Base-by-base conservation (phyloP, 2,113 vertebrate species). In the Gymnarchus niloticus region DNA sequence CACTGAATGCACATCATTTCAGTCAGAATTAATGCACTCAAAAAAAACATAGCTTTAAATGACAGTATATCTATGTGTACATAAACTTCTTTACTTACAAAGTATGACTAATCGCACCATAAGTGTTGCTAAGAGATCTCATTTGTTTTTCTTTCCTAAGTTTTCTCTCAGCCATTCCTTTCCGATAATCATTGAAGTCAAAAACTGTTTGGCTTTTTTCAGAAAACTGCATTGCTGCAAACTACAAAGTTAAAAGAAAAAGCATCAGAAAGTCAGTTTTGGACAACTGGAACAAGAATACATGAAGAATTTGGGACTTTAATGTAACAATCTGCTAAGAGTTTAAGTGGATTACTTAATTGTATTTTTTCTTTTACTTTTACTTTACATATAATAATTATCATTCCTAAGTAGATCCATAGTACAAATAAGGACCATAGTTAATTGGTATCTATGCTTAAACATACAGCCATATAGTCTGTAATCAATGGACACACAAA, bases 191-290 rank as follows among this genome's bases (percentile, higher is more conserved):
- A 0, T 84, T 94, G 87, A 96, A 96, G 85, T 89, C 87, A 89
- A 97, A 97, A 61, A 95, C 95, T 0, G 69, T 93, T 0, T 0
- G 81, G 83, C 0, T 0, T 0, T 0, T 0, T 0, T 5, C 0
- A 3, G 94, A 93, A 89, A 96, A 97, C 89, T 97, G 96, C 81
- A 94, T 94, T 4, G 96, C 96, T 33, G 96, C 94, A 91, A 96
- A 96, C 96, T 97, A 86, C 65, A 84, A 88, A 48, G 88, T 28
- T 61, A 5, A 48, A 52, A 73, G 23, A 59, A 21, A 2, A 52
- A 6, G 7, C 25, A 6, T 69, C 28, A 69, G 61, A 69, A 69
- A 14, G 28, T 37, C 61, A 33, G 61, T 69, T 3, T 5, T 33
- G 61, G 12, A 10, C 2, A 12, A 4, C 28, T 69, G 6, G 28